Conservation (phyloP, 1,140 invertebrate species). For the Drosophila lini region DNA sequence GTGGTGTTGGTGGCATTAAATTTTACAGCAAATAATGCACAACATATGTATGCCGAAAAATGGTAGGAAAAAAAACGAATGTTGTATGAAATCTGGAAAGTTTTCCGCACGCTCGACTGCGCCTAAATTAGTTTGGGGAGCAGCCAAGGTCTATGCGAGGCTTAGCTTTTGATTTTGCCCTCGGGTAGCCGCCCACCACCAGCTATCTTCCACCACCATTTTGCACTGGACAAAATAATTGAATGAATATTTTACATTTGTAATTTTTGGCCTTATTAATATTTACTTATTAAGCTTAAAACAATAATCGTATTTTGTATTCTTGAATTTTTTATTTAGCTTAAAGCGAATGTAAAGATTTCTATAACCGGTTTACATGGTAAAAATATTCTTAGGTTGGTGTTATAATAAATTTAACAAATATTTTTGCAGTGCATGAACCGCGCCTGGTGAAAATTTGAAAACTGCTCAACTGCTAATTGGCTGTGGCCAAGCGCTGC, state of each 20-base stretch:
- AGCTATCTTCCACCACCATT: background rate
- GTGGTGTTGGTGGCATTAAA: constrained; percentile 56
- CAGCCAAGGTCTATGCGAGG: constrained; percentile 46
- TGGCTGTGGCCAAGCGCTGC: constrained; percentile 53
- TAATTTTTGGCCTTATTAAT: background rate
- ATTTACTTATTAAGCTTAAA: no score
- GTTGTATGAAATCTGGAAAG: constrained; percentile 50
- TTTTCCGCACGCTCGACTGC: constrained; percentile 71
- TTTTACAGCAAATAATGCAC: constrained; percentile 75
- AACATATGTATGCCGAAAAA: constrained; percentile 67
- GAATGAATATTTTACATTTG: rapidly evolving
- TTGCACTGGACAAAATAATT: background rate
- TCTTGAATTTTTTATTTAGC: no score
- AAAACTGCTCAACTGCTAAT: constrained; percentile 77
- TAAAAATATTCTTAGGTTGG: no score
- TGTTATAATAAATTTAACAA: no score
- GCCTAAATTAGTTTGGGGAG: constrained; percentile 71
- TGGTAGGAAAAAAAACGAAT: constrained; percentile 2
- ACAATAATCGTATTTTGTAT: no score
- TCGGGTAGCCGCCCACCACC: background rate
- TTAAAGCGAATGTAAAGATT: background rate
- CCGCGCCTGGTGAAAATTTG: constrained; percentile 52
- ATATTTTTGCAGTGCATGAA: constrained; percentile 3
- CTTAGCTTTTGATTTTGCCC: constrained; percentile 42
- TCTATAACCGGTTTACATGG: no score